phyloP scores from a whole-genome alignment of 2,797 vertebrate genomes.

The Platalea minor region DNA sequence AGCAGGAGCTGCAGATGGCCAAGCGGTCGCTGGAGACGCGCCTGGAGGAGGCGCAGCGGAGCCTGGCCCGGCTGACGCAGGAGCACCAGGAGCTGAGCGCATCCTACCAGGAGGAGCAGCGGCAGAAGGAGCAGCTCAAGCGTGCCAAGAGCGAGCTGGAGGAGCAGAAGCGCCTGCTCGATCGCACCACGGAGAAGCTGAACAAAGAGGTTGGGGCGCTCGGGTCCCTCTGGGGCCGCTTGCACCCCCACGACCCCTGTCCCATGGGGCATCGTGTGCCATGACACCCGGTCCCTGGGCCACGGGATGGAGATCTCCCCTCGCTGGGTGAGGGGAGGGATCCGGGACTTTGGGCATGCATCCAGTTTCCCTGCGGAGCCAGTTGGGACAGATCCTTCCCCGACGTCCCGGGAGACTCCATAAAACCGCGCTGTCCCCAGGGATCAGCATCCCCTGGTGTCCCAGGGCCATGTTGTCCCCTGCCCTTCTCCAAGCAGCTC shows the following conservation, averaged over 20 bases:
- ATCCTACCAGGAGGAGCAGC: slow-evolving; percentile 83
- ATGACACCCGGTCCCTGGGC: accelerated
- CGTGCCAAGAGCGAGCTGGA: slow-evolving; percentile 86
- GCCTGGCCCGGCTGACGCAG: slow-evolving; percentile 74
- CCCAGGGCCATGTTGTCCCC: not conserved
- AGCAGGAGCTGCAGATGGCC: slow-evolving; percentile 81
- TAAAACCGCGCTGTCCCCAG: not conserved
- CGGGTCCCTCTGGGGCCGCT: accelerated
- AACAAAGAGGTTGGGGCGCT: slow-evolving; percentile 84
- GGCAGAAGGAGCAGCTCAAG: slow-evolving; percentile 84
- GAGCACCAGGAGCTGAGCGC: slow-evolving; percentile 83
- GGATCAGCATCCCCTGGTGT: not conserved
- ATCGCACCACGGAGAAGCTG: slow-evolving; percentile 86
- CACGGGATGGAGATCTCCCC: not conserved
- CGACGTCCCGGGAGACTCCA: accelerated
- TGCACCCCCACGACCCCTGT: not conserved
- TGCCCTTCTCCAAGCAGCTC: not conserved
- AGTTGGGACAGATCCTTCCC: not conserved
- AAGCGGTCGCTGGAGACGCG: slow-evolving; percentile 81
- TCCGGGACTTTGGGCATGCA: accelerated
- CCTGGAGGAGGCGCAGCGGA: slow-evolving; percentile 85
- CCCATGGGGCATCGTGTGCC: accelerated
- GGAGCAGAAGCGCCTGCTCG: slow-evolving; percentile 89
- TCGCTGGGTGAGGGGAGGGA: too few species aligned
- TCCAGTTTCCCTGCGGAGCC: not conserved